Base-by-base conservation (phyloP, 1,140 invertebrate species). In the Triops cancriformis region DNA sequence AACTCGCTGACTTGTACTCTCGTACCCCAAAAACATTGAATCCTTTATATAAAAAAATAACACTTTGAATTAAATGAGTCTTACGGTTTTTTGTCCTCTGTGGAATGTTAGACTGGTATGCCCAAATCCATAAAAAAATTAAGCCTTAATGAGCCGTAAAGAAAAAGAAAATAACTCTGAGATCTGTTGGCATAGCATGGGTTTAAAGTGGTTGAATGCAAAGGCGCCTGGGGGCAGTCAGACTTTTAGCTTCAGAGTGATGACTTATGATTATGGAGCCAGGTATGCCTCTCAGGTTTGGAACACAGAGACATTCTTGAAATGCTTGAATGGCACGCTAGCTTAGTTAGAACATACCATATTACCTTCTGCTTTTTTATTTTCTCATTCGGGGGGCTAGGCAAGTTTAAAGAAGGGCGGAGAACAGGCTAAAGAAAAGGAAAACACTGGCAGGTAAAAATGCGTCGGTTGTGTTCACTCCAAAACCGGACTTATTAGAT, bases 251-350 rank as follows among this genome's bases (percentile, higher is more conserved):
- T 23, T 14, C 14, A 64, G 51, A 18, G 51, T 23, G 51, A 64
- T 64, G 51, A 64, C 51, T 64, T 64, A 64, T 64, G 51, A 10
- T 64, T 64, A 64, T 64, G 51, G 51, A 64, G 6, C 18, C 51
- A 64, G 51, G 51, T 64, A 64, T 64, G 51, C 51, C 51, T 64
- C 51, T 14, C 51, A 64, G 51, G 51, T 64, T 64, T 64, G 18
- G 23, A 64, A 64, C 5, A 64, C 51, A 64, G 51, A 18, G 51
- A 64, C 51, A 64, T 64, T 64, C 51, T 64, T 64, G 51, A 64
- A 64, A 64, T 64, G 51, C 51, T 64, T 64, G 51, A 64, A 64
- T 64, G 51, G 51, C 51, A 64, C 51, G 51, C 51, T 64, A 64
- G 51, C 18, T 64, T 64, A 64, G 51, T 23, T 64, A 64, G 51